These are phyloP conservation scores for Phragmatobia fuliginosa DNA, from an alignment of 2,888 invertebrate genomes.

Conservation along the genomic window DNA sequence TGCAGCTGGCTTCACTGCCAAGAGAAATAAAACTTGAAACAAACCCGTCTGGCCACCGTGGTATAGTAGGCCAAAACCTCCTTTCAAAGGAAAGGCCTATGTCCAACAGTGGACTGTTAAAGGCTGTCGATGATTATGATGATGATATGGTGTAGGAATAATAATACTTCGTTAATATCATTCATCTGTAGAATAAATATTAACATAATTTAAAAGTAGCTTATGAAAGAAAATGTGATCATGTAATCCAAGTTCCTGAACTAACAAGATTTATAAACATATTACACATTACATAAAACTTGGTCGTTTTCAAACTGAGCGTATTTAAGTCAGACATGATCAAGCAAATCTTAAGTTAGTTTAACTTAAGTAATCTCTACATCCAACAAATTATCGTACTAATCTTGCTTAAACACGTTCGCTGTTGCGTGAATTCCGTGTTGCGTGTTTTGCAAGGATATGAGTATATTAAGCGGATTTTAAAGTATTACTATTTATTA, in stretches of 20 bases:
- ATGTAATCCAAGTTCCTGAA: neutral
- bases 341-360: slow-evolving; percentile 17
- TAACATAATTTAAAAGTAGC: neutral
- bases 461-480: neutral
- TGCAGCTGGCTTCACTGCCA: no score
- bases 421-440: slow-evolving; percentile 10
- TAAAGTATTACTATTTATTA: neutral
- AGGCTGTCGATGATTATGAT: no score
- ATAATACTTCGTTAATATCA: no score
- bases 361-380: slow-evolving; percentile 9
- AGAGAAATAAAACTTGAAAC: no score
- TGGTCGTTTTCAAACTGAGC: slow-evolving; percentile 9
- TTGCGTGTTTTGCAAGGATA: neutral
- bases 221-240: neutral
- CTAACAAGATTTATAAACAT: neutral
- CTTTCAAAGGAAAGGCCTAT: no score
- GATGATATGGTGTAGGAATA: no score
- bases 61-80: no score
- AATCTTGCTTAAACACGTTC: slow-evolving; percentile 11
- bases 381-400: slow-evolving; percentile 16
- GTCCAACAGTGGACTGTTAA: no score
- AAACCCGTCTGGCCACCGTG: no score
- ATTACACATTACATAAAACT: slow-evolving; percentile 8
- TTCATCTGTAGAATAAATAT: no score
- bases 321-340: slow-evolving; percentile 17